Conservation (phyloP, 1,140 invertebrate genomes). For the Delia radicum region DNA sequence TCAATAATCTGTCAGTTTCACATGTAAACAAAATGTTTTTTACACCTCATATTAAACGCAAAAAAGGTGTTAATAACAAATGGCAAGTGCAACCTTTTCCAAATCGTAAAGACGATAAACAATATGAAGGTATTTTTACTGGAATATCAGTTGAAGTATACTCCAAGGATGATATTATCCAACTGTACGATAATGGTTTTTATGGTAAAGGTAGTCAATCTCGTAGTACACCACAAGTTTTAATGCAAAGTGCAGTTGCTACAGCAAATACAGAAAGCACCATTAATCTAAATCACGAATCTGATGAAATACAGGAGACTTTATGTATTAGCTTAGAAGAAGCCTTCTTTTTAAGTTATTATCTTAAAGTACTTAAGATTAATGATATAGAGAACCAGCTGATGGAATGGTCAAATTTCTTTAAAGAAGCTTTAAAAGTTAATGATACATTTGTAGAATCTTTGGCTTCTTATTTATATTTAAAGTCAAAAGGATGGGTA, state of each 20-base stretch:
- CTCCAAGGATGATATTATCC: conserved; percentile 62
- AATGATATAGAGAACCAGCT: conserved; percentile 60
- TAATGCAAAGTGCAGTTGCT: conserved; percentile 10
- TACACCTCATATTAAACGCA: conserved; percentile 12
- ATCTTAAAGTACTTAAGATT: conserved; percentile 71
- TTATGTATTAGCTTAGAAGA: conserved; percentile 72
- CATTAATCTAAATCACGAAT: too few species aligned
- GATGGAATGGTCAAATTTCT: conserved; percentile 64
- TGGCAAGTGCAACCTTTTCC: background rate
- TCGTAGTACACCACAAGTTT: conserved; percentile 61
- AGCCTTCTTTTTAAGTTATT: conserved; percentile 78
- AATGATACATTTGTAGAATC: conserved; percentile 69
- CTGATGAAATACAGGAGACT: conserved; percentile 58
- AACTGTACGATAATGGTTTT: conserved; percentile 69
- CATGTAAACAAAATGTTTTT: conserved; percentile 6
- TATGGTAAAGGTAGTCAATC: conserved; percentile 74
- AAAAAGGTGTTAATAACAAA: background rate
- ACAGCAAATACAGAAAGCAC: background rate
- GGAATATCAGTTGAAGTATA: conserved; percentile 66
- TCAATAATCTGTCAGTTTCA: background rate
- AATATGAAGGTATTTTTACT: conserved; percentile 58
- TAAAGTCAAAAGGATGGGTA: conserved; percentile 85
- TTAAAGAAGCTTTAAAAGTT: conserved; percentile 62
- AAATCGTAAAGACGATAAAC: background rate
- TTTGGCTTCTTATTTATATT: conserved; percentile 84